Percentiles rank a stretch among this genome's conserved stretches.
These are phyloP conservation scores for Agapetus fuscipes DNA, from an alignment of 2,888 invertebrate genomes.

Conservation along the genomic window DNA sequence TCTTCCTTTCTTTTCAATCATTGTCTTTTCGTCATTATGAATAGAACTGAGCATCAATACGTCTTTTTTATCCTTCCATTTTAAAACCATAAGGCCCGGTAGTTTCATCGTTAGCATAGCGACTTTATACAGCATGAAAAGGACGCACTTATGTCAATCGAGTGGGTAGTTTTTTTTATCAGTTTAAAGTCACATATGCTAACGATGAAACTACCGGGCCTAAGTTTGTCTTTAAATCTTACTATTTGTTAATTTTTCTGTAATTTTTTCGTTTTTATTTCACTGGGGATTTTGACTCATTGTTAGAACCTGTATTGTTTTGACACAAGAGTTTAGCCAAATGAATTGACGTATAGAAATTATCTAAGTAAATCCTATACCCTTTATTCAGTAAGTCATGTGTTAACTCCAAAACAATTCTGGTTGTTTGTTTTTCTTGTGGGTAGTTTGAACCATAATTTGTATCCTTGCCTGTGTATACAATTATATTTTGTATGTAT, in stretches of 20 bases:
- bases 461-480: slow-evolving; percentile 17
- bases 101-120: too few relatives aligned
- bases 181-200: too few relatives aligned
- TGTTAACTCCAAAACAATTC: slow-evolving; percentile 21
- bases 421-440: slow-evolving; percentile 21
- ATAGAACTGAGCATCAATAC: slow-evolving; percentile 22
- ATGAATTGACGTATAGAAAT: slow-evolving; percentile 21
- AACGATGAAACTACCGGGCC: too few relatives aligned
- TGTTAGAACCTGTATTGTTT: slow-evolving; percentile 21
- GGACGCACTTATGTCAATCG: too few relatives aligned
- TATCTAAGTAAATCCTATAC: slow-evolving; percentile 21
- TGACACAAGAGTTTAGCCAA: slow-evolving; percentile 22
- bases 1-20: slow-evolving; percentile 21
- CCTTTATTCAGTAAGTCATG: slow-evolving; percentile 21
- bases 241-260: slow-evolving; percentile 16
- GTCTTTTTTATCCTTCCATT: slow-evolving; percentile 21
- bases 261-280: slow-evolving; percentile 18
- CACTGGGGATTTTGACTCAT: slow-evolving; percentile 18
- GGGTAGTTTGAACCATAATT: slow-evolving; percentile 21
- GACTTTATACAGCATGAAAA: too few relatives aligned
- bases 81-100: slow-evolving; percentile 21
- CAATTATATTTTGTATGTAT: slow-evolving; percentile 15
- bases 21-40: slow-evolving; percentile 22
- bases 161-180: too few relatives aligned
- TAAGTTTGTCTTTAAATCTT: slow-evolving; percentile 17